Base-by-base conservation (phyloP, 2,113 vertebrate genomes). In the Carassius gibelio region DNA sequence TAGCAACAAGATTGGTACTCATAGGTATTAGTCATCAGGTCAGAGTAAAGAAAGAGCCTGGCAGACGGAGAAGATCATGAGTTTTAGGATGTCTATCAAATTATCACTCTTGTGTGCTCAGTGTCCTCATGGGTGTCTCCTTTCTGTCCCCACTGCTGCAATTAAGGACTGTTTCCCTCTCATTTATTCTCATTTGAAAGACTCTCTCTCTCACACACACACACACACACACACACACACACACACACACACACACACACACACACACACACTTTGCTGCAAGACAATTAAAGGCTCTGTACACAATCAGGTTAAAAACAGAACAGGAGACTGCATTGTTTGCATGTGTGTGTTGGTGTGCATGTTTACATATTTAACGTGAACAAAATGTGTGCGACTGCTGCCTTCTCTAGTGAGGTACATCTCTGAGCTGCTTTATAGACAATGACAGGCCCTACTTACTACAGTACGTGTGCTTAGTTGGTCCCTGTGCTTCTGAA, bases 131-230 rank as follows among this genome's bases (percentile, higher is more conserved):
- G 80, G 30, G 45, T 55, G 30, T 78, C 64, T 82, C 64, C 11
- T 82, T 82, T 71, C 66, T 69, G 80, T 82, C 11, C 55, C 64
- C 45, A 55, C 23, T 82, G 17, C 45, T 82, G 64, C 62, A 71
- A 71, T 71, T 82, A 82, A 36, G 80, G 7, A 23, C 45, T 69
- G 62, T 71, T 71, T 82, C 62, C 80, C 45, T 71, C 80, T 71
- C 80, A 68, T 64, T 82, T 69, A 82, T 19, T 36, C 59, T 71
- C 38, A 81, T 68, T 71, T 71, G 45, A 82, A 55, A 82, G 80
- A 69, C 61, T 30, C 19, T 2, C 50, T 36, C 50, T 48, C 45
- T 45, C 42, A 10, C 8, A 42, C 68, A 30, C 30, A 38, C 36
- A 38, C 36, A 38, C 36, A 38, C 36, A 38, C 36, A 38, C 36